Percentiles rank a stretch among this genome's conserved stretches.
phyloP scores from a whole-genome alignment of 2,888 invertebrate genomes.

The Melinaea menophilus region DNA sequence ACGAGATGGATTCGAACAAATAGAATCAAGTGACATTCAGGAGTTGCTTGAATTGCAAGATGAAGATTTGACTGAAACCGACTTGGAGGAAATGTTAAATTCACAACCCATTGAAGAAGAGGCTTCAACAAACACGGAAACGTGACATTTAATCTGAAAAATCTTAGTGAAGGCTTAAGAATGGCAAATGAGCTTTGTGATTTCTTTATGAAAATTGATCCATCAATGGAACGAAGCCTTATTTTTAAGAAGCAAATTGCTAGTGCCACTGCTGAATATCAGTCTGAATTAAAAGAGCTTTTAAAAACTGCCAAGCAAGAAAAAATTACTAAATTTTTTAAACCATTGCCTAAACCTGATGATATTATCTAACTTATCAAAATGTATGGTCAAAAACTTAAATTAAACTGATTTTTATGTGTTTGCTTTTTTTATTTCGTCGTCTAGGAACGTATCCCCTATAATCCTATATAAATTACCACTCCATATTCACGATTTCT shows the following conservation, averaged over 20 bases:
- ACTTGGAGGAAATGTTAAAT: slow-evolving; percentile 38
- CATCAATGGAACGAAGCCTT: too few species aligned
- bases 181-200: slow-evolving; percentile 34
- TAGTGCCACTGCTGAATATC: too few species aligned
- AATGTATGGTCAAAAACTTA: neutral
- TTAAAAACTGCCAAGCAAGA: too few species aligned
- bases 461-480: slow-evolving; percentile 14
- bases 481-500: slow-evolving; percentile 10
- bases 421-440: slow-evolving; percentile 29
- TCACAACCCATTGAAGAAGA: slow-evolving; percentile 31
- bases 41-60: too few species aligned
- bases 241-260: too few species aligned
- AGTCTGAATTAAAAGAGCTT: too few species aligned
- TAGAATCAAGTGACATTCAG: too few species aligned
- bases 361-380: neutral
- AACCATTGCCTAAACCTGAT: too few species aligned
- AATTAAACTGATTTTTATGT: slow-evolving; percentile 10
- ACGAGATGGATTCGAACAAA: too few species aligned
- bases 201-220: too few species aligned
- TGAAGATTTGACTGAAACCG: slow-evolving; percentile 32
- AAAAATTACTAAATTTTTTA: too few species aligned
- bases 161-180: slow-evolving; percentile 33
- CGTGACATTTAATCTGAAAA: slow-evolving; percentile 30
- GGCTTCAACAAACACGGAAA: slow-evolving; percentile 31
- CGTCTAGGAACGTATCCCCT: neutral